Conservation (phyloP, 2,113 vertebrate genomes). For the Colinus virginianus region DNA sequence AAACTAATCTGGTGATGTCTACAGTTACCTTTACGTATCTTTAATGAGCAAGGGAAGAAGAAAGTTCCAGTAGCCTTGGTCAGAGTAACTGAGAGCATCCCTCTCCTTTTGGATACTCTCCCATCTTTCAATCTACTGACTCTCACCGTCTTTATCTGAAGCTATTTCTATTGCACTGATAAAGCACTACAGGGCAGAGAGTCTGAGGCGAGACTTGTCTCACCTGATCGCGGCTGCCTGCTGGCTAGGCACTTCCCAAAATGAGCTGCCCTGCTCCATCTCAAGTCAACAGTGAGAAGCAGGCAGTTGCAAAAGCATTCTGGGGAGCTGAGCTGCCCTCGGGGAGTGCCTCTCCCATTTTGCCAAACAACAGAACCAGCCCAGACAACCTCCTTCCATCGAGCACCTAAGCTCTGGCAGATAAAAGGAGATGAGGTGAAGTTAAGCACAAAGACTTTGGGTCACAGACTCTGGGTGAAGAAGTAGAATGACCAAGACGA, state of each 20-base stretch:
- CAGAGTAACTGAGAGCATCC: neutral
- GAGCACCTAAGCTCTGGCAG: neutral
- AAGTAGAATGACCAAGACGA: neutral
- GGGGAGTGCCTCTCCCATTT: neutral
- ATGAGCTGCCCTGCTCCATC: neutral
- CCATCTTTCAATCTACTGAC: neutral
- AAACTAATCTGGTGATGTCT: neutral
- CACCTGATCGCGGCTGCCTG: neutral
- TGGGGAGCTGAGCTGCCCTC: neutral
- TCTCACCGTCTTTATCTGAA: slow-evolving; percentile 19
- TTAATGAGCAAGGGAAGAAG: neutral
- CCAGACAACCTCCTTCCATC: neutral
- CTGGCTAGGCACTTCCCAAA: neutral
- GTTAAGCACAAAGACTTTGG: neutral
- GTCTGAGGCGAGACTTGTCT: neutral
- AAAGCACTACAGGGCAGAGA: neutral
- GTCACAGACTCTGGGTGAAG: neutral
- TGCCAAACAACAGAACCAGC: neutral
- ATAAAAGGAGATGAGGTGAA: neutral
- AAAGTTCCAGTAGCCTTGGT: neutral
- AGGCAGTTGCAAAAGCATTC: neutral
- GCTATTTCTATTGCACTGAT: slow-evolving; percentile 37
- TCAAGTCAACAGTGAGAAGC: neutral
- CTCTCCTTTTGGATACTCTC: neutral
- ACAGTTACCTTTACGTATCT: neutral